Evolutionary conservation across 1,140 invertebrate species (phyloP), one percentile per base, ranked within the genome.

Genomic region (Trissolcus basalis): DNA sequence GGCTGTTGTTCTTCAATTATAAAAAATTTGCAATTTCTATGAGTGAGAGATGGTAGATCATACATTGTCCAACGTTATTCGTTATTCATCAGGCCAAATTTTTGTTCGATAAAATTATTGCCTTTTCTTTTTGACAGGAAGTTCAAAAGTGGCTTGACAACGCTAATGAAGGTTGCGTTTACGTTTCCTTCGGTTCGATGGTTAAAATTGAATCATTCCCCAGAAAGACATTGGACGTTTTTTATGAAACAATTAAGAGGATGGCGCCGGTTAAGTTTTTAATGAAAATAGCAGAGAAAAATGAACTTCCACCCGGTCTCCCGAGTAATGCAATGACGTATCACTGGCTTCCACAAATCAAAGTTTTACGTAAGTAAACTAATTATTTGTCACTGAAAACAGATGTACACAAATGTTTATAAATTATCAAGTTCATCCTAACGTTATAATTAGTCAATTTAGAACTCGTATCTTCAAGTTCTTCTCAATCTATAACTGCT

Each of bases 141-240:
- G 78, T 94, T 4, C 87, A 92, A 79, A 90, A 91, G 60, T 92
- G 92, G 82, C 83, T 94, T 12, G 91, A 93, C 69, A 91, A 90
- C 68, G 91, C 93, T 32, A 86, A 90, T 61, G 82, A 93, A 68
- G 93, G 93, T 1, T 91, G 93, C 6, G 89, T 95, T 50, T 92
- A 93, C 64, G 92, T 95, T 60, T 93, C 91, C 72, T 91, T 94
- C 81, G 94, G 94, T 13, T 92, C 93, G 4, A 90, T 92, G 83
- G 85, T 92, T 86, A 91, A 92, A 90, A 88, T 92, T 85, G 90
- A 92, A 90, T 82, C 89, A 81, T 61, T 88, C 78, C 71, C 81
- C 49, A 79, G 82, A 45, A 12, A 68, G 50, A 80, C 53, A 0
- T 54, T 82, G 15, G 43, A 70, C 0, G 64, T 68, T 8, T 80